Base-by-base conservation (phyloP, 1,140 invertebrate genomes). In the Delia radicum region DNA sequence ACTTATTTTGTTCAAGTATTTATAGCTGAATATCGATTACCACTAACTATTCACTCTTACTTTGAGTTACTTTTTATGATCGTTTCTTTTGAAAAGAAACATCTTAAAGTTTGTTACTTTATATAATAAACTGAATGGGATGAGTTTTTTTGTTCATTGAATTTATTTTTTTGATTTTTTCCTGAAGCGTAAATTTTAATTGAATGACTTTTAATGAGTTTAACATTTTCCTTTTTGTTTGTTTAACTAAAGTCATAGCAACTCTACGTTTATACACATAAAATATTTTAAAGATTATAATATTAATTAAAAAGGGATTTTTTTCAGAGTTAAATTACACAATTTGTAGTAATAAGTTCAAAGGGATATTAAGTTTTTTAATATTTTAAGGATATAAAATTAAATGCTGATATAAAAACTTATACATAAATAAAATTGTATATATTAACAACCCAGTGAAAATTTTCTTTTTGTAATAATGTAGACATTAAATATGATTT, bases 201-300 rank as follows among this genome's bases (percentile, higher is more conserved):
- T 55, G 48, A 55, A 55, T 55, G 48, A 55, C 48, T 55, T 55
- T 55, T 55, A 55, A 55, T 55, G 48, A 55, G 48, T 55, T 55
- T 55, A 55, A 55, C 48, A 55, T 18, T 18, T 21, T 21, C 48
- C 6, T 21, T 18, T 55, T 55, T n/a, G n/a, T n/a, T n/a, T n/a
- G n/a, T 42, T 55, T 55, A 55, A 55, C 48, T 18, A 10, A 18
- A 55, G 48, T n/a, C 48, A 55, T 55, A 24, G 10, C 3, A 21
- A 55, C 10, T n/a, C n/a, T 21, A 55, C n/a, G 18, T 55, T 55
- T 18, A 21, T 55, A 55, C 10, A n/a, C n/a, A 55, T 55, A 10
- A 2, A 24, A 55, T 55, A 21, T 55, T 55, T 55, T 21, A 55
- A 21, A 55, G 18, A 55, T 55, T 24, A 21, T 55, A n/a, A n/a